phyloP scores from a whole-genome alignment of 2,113 vertebrate species.

The Nansenia antarctica region DNA sequence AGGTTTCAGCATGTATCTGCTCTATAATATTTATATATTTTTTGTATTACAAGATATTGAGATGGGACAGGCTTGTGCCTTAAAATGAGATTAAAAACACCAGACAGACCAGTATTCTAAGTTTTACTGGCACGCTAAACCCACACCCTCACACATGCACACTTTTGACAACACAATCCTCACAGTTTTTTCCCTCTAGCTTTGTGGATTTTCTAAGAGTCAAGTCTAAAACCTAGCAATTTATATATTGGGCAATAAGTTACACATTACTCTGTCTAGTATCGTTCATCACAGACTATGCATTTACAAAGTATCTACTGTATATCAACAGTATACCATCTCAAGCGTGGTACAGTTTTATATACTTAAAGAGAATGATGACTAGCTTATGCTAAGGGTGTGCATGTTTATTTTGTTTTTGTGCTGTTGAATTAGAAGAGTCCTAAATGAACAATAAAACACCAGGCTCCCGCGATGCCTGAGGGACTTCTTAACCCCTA shows the following conservation, averaged over 20 bases:
- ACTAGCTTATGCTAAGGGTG: slow-evolving; percentile 48
- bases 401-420: slow-evolving; percentile 70
- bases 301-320: background rate
- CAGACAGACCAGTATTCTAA: too few relatives aligned
- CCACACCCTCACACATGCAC: background rate
- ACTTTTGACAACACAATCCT: background rate
- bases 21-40: slow-evolving; percentile 1
- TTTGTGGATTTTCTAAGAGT: too few relatives aligned
- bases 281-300: background rate
- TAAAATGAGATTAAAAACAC: background rate
- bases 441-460: slow-evolving; percentile 78
- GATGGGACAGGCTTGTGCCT: too few relatives aligned
- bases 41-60: background rate
- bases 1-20: slow-evolving; percentile 18
- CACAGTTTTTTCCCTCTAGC: too few relatives aligned
- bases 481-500: slow-evolving; percentile 95
- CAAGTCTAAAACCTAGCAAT: background rate
- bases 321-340: background rate
- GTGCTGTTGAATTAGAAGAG: slow-evolving; percentile 69
- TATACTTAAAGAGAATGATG: slow-evolving; percentile 46
- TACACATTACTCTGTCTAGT: background rate
- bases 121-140: background rate
- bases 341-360: background rate
- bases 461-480: slow-evolving; percentile 81
- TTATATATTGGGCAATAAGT: background rate